phyloP scores from a whole-genome alignment of 2,888 invertebrate genomes.

The Cephus runcator region DNA sequence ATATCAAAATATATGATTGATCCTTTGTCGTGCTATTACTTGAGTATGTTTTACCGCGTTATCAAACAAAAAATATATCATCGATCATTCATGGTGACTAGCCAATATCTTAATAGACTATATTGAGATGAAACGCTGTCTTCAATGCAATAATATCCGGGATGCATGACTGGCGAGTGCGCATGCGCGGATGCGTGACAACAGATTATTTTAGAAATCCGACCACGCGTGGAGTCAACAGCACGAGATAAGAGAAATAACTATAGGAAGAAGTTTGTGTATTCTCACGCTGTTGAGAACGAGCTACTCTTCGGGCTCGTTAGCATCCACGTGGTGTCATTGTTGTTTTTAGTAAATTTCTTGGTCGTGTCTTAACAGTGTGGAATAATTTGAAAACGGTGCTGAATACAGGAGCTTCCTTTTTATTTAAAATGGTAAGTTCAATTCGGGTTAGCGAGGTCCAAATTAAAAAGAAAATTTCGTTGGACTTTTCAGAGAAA shows the following conservation, averaged over 20 bases:
- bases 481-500: neutral
- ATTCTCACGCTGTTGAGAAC: neutral
- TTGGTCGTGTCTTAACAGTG: neutral
- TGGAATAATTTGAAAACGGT: neutral
- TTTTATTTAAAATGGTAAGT: neutral
- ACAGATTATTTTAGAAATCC: conserved; percentile 2
- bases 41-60: neutral
- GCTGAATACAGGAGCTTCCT: neutral
- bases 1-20: neutral
- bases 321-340: neutral
- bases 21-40: neutral
- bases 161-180: neutral
- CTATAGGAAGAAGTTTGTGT: neutral
- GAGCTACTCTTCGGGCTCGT: neutral
- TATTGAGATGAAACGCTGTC: neutral
- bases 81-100: neutral
- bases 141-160: neutral
- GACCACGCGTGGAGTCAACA: neutral
- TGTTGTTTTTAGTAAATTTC: neutral
- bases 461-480: neutral
- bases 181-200: neutral
- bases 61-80: neutral
- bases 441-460: neutral
- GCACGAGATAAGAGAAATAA: neutral
- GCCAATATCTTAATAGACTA: neutral